A percentile compares a stretch with the other conserved stretches of the same genome.
These are phyloP conservation scores for Loripinus fragilis DNA, from an alignment of 2,888 invertebrate species.

Conservation along the genomic window DNA sequence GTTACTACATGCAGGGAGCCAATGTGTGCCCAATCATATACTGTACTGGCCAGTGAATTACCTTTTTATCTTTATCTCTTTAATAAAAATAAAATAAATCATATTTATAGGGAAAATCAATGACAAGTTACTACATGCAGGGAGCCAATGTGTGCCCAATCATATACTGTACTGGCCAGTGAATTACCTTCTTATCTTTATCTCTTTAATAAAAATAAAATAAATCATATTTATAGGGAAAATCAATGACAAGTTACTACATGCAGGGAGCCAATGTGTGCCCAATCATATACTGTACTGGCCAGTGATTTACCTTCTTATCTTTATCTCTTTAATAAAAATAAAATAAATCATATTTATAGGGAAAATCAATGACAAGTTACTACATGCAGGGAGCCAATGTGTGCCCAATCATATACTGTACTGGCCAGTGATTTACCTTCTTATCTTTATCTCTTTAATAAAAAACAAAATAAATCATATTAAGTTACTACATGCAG, in stretches of 20 bases:
- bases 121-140: constrained; percentile 7
- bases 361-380: background rate
- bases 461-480: too few species aligned
- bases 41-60: constrained; percentile 14
- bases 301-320: constrained; percentile 30
- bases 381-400: background rate
- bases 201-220: too few species aligned
- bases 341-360: too few species aligned
- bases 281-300: background rate
- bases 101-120: background rate
- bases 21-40: background rate
- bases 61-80: constrained; percentile 35
- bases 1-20: constrained; percentile 6
- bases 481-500: constrained; percentile 9
- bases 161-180: background rate
- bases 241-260: background rate
- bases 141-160: background rate
- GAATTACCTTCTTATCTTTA: constrained; percentile 36
- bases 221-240: too few species aligned
- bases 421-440: constrained; percentile 24
- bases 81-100: too few species aligned
- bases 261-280: background rate
- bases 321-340: too few species aligned
- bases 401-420: background rate
- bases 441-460: constrained; percentile 33